phyloP scores from a whole-genome alignment of 2,888 invertebrate genomes.

The Gastracanthus pulcherrimus region DNA sequence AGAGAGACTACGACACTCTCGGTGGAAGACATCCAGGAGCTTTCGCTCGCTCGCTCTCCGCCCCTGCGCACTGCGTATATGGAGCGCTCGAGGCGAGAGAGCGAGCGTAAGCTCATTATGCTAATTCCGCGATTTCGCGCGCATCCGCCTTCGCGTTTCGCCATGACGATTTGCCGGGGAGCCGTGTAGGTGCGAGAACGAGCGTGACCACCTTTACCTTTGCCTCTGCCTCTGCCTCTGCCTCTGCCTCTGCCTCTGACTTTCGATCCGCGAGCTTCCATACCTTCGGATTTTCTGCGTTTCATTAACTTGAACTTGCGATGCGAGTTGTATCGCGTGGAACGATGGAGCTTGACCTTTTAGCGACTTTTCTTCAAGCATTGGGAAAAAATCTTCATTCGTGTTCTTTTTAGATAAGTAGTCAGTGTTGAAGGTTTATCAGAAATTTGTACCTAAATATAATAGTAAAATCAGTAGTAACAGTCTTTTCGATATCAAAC shows the following conservation, averaged over 20 bases:
- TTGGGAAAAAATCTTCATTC: too few relatives aligned
- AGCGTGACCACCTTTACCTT: background rate
- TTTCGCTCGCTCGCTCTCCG: background rate
- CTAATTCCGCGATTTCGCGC: slow-evolving; percentile 46
- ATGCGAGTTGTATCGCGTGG: too few relatives aligned
- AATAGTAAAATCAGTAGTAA: too few relatives aligned
- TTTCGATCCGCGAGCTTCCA: background rate
- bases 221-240: background rate
- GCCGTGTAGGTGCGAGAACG: too few relatives aligned
- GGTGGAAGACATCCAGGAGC: background rate
- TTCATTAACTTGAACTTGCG: slow-evolving; percentile 17
- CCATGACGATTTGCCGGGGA: slow-evolving; percentile 64
- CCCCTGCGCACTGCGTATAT: background rate
- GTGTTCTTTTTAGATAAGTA: too few relatives aligned
- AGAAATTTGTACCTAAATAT: too few relatives aligned
- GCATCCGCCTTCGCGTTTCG: slow-evolving; percentile 34
- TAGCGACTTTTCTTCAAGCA: too few relatives aligned
- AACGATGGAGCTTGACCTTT: too few relatives aligned
- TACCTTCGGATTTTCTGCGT: background rate
- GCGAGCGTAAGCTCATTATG: slow-evolving; percentile 52
- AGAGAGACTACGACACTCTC: too few relatives aligned
- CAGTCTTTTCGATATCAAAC: too few relatives aligned
- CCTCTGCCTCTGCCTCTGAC: background rate
- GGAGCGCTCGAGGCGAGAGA: too few relatives aligned
- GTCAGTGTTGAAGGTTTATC: too few relatives aligned